Conservation (phyloP, 2,888 invertebrate genomes). For the Lithodes maja region DNA sequence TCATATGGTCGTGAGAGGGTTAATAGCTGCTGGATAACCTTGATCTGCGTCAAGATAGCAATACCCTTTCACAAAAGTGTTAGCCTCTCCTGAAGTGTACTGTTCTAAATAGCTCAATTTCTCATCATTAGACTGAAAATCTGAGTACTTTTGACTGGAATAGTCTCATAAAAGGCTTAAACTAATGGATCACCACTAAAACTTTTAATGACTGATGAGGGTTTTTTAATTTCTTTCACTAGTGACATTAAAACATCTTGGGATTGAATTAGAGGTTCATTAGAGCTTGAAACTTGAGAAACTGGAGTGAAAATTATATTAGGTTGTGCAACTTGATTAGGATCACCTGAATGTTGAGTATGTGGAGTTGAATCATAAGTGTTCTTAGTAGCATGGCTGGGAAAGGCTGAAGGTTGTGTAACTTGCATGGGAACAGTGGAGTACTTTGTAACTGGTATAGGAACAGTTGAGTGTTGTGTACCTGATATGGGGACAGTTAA, state of each 20-base stretch:
- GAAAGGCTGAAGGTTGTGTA: no score
- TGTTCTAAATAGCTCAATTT: constrained; percentile 7
- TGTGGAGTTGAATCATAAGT: no score
- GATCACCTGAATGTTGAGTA: no score
- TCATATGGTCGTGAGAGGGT: background rate
- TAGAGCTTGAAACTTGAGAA: background rate
- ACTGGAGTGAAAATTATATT: background rate
- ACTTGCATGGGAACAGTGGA: no score
- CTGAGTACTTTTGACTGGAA: background rate
- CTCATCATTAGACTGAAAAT: background rate
- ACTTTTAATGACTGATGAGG: background rate
- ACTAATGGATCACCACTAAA: constrained; percentile 2
- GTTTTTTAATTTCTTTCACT: constrained; percentile 1
- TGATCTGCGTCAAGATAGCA: constrained; percentile 7
- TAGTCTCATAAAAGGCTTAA: constrained; percentile 8
- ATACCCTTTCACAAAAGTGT: background rate
- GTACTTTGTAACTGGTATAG: no score
- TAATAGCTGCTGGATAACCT: background rate
- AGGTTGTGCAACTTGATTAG: no score
- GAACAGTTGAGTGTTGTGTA: no score
- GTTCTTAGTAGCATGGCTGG: no score
- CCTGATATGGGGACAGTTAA: no score
- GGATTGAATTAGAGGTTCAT: background rate
- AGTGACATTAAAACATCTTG: background rate
- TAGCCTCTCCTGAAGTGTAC: background rate